phyloP scores from a whole-genome alignment of 1,140 invertebrate species.

The Scaptomyza hsui region DNA sequence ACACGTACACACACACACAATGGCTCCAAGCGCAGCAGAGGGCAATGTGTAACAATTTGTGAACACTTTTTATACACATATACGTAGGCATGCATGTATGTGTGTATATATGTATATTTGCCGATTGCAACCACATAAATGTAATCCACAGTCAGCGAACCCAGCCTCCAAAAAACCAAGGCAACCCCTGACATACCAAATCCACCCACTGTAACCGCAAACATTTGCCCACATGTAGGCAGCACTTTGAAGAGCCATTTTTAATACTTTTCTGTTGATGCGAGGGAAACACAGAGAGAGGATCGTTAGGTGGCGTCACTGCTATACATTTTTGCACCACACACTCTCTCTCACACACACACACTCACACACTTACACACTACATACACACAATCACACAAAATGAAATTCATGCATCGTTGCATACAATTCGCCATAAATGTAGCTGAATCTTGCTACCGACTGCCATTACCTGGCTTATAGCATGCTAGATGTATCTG shows the following conservation, averaged over 20 bases:
- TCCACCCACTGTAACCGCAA: conserved; percentile 55
- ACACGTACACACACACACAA: conserved; percentile 1
- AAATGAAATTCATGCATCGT: conserved; percentile 79
- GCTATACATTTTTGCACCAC: conserved; percentile 10
- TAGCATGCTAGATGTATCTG: conserved; percentile 18
- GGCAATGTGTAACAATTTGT: conserved; percentile 38
- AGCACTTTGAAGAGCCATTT: conserved; percentile 77
- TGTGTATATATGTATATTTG: conserved; percentile 28
- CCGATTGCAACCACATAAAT: conserved; percentile 72
- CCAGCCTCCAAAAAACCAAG: conserved; percentile 3
- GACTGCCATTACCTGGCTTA: conserved; percentile 67
- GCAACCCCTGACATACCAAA: conserved; percentile 1
- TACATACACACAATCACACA: conserved; percentile 9
- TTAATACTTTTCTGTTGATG: conserved; percentile 62
- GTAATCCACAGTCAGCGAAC: conserved; percentile 63
- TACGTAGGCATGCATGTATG: neutral
- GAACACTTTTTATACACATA: conserved; percentile 28
- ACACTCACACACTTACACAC: conserved; percentile 7
- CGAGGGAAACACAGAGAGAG: neutral
- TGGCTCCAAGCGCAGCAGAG: conserved; percentile 17
- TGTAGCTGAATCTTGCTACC: conserved; percentile 57
- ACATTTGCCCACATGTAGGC: conserved; percentile 72
- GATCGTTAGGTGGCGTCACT: neutral
- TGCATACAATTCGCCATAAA: conserved; percentile 76
- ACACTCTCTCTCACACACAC: neutral